Percentiles rank a stretch among this genome's conserved stretches.
Evolutionary conservation across 2,888 invertebrate species (phyloP).

Genomic region (Heliconius hortense): DNA sequence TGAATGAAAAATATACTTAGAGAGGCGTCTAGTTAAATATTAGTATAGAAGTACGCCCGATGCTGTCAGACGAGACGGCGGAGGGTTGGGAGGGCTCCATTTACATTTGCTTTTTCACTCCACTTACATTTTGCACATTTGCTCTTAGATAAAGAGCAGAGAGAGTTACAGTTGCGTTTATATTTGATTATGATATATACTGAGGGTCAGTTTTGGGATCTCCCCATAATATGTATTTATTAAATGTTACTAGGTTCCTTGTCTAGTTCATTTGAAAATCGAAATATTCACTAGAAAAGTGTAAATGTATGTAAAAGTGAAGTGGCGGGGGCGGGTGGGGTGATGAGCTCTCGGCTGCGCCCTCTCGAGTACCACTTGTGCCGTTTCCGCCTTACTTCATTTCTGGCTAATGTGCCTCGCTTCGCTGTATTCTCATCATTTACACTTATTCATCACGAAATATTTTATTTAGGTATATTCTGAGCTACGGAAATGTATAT

Average conservation of each 20-base stretch:
- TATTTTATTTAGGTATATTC: constrained; percentile 16
- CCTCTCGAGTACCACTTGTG: constrained; percentile 29
- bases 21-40: constrained; percentile 20
- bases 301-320: neutral
- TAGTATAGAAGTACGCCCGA: neutral
- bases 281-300: neutral
- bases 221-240: no score
- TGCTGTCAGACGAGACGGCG: no score
- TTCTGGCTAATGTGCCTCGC: constrained; percentile 29
- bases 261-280: no score
- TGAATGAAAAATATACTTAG: neutral
- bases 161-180: neutral
- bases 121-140: constrained; percentile 6
- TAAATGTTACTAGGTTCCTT: no score
- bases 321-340: neutral
- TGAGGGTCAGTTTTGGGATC: no score
- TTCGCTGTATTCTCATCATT: constrained; percentile 30
- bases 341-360: constrained; percentile 20
- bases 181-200: neutral
- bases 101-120: no score
- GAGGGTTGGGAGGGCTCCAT: no score
- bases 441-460: constrained; percentile 8
- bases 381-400: constrained; percentile 28
- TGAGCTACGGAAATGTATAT: neutral
- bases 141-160: neutral